A percentile compares a stretch with the other conserved stretches of the same genome.
These are phyloP conservation scores for Archivesica marissinica DNA, from an alignment of 1,140 invertebrate genomes.

Conservation along the genomic window DNA sequence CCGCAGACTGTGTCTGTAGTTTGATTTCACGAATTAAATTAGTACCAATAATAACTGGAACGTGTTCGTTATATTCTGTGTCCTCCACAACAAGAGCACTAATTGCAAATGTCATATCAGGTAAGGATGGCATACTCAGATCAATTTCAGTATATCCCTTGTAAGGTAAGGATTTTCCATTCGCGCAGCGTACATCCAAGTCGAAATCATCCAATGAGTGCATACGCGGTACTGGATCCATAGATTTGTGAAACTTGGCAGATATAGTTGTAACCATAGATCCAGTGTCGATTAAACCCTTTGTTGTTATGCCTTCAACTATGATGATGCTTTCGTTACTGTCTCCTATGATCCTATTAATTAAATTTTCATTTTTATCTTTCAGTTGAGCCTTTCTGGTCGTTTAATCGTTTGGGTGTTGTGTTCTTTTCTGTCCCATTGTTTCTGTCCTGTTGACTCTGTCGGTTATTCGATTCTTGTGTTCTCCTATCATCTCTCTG, in stretches of 20 bases:
- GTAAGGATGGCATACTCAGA: background rate
- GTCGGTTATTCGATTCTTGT: background rate
- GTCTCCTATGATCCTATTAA: background rate
- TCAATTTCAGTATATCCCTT: background rate
- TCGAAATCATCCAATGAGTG: slow-evolving; percentile 4
- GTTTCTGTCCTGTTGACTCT: background rate
- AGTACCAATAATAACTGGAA: slow-evolving; percentile 9
- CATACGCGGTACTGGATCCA: background rate
- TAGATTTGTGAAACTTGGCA: background rate
- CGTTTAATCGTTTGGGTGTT: background rate
- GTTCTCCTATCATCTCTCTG: background rate
- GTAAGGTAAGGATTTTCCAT: slow-evolving; percentile 1
- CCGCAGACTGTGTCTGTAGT: background rate
- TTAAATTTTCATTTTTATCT: background rate
- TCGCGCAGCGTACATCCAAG: slow-evolving; percentile 21
- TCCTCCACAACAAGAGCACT: background rate
- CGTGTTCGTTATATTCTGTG: background rate
- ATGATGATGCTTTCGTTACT: slow-evolving; percentile 15
- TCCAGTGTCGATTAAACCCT: slow-evolving; percentile 11
- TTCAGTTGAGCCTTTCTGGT: slow-evolving; percentile 9
- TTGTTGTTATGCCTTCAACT: background rate
- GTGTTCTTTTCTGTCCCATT: background rate
- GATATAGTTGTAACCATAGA: slow-evolving; percentile 30
- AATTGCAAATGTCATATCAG: background rate
- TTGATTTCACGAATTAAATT: background rate